Evolutionary conservation across 2,888 invertebrate genomes (phyloP), one percentile per base, ranked within the genome.

Genomic region (Muscina levida): DNA sequence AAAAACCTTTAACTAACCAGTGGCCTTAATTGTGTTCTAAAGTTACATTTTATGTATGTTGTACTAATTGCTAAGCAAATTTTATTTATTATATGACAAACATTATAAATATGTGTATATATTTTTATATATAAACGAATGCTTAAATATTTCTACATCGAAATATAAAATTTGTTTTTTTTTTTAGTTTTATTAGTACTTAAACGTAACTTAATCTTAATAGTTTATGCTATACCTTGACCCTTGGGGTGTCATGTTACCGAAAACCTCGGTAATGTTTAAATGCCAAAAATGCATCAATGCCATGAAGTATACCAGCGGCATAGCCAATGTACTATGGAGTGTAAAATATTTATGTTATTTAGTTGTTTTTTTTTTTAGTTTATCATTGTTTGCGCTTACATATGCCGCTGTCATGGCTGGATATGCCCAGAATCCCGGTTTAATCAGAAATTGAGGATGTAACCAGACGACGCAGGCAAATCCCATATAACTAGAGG

Each of bases 391-490:
- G 1, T 24, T 66, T 13, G 76, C n/a, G 93, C 95, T 95, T 91
- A 97, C 97, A 89, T 96, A 96, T 83, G 95, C 94, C 0, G 95
- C 95, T 31, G 95, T 95, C 95, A 97, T 95, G 1, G 96, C 95
- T n/a, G 97, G 96, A 91, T 96, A 96, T 13, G 95, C 95, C 86
- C 96, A 94, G 87, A 95, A 95, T 83, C 96, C 95, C 51, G 93
- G 94, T 75, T 93, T 90, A 6, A 94, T 87, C 37, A 94, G 91
- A 89, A 96, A 96, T 85, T 94, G 92, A 0, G 95, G 95, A 90
- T 95, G 94, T 70, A 97, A 91, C 89, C 94, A 95, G 51, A 95
- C 91, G 84, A 95, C 94, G 19, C 96, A 95, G 0, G 95, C 93
- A 83, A 95, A 94, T 0, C 95, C 95, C 91, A 97, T 93, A 88